Evolutionary conservation across 2,888 invertebrate genomes (phyloP), one percentile per base, ranked within the genome.

Genomic region (Chalcosyrphus nemorum): DNA sequence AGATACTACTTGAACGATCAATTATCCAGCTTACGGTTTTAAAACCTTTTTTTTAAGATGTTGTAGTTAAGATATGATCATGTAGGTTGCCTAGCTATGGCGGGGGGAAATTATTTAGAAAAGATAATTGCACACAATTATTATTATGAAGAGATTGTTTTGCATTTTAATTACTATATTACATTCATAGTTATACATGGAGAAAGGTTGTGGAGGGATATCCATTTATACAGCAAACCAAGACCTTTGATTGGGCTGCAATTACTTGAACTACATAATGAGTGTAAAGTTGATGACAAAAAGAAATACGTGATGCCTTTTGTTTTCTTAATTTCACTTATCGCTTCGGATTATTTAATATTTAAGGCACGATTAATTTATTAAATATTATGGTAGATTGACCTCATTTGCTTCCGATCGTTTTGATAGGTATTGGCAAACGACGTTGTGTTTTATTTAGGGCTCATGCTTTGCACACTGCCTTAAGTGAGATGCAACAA

Each of bases 351-450:
- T 47, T 57, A 24, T 61, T 80, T 70, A 19, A 41, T 59, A 81
- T 76, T 63, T 54, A 43, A 35, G 27, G 63, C 76, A 81, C 81
- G 81, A 71, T 57, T 54, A 43, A 27, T 13, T 70, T 76, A 81
- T 76, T 76, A 45, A 76, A 65, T 59, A 52, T 71, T 76, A 81
- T 65, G 41, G 57, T 15, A 52, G 27, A 24, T 38, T 65, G 61
- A 61, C 61, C 68, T 32, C 24, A 29, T 41, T 80, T 68, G 9
- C 21, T 68, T 66, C 5, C 9, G 17, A 4, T 13, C n/a, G 13
- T 13, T 27, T 13, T 7, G 11, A 17, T 6, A 19, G 3, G 9
- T 29, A 13, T 27, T n/a, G 52, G 59, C 4, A 32, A 5, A 19
- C n/a, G 43, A 29, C 1, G 17, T 45, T 45, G 9, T 19, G 11